Evolutionary conservation across 2,113 vertebrate species (phyloP).

Genomic region (Brienomyrus longianalis): DNA sequence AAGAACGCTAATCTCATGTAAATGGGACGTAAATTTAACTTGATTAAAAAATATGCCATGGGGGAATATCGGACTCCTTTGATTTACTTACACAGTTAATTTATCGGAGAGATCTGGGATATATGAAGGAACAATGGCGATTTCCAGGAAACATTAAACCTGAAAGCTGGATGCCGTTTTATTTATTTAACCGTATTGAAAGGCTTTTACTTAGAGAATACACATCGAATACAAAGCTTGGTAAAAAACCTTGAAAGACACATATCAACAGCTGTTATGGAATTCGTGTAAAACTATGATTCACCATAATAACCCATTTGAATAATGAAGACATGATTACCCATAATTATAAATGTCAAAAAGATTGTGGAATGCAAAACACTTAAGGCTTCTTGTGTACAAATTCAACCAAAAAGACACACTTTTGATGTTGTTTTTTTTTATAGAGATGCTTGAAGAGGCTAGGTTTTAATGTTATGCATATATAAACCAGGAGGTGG

Average conservation of each 20-base stretch:
- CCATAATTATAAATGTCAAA: conserved; percentile 17
- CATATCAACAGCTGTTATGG: background rate
- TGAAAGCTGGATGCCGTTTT: background rate
- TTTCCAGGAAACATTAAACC: background rate
- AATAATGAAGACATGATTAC: conserved; percentile 16
- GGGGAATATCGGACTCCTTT: background rate
- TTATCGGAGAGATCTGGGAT: background rate
- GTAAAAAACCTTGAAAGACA: background rate
- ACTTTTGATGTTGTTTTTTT: background rate
- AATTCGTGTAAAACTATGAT: background rate
- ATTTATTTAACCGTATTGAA: background rate
- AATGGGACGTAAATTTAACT: background rate
- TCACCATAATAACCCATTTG: conserved; percentile 2
- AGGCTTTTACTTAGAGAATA: background rate
- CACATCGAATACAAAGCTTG: background rate
- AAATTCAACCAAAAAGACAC: background rate
- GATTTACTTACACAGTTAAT: background rate
- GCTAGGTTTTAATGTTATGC: background rate
- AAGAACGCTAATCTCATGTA: background rate
- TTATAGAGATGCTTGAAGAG: background rate
- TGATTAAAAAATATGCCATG: background rate
- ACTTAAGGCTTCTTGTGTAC: background rate
- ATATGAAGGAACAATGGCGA: background rate
- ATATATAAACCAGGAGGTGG: background rate
- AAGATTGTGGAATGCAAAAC: conserved; percentile 10